Evolutionary conservation across 2,797 vertebrate species (phyloP), one percentile per base, ranked within the genome.

Genomic region (Cheirogaleus major): DNA sequence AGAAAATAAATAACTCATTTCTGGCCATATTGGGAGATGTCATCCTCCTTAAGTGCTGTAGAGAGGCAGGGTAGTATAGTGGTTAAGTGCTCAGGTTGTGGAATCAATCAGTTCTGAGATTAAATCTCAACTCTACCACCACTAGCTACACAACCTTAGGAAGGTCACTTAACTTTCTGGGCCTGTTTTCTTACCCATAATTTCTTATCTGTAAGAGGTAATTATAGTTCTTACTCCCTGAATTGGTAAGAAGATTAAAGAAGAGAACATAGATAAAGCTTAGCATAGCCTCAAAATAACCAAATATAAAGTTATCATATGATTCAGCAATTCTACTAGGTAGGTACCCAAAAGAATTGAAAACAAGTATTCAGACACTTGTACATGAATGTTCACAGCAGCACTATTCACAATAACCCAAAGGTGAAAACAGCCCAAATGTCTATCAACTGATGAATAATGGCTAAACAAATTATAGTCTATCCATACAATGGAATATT

Each of bases 121-220:
- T 91, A 61, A 82, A 86, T 75, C 22, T 38, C 27, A 97, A 57
- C 43, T 92, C 52, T 57, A 80, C 38, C 86, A 78, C 5, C 38
- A 65, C 23, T 76, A 89, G 20, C 23, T 87, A 30, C n/a, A 32
- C 48, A 59, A 88, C 22, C 27, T 93, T 72, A 78, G 20, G 22
- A 83, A 88, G 93, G 61, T 50, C 25, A 85, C 65, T 72, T 80
- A 89, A 84, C 23, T 88, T 93, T 78, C 38, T 48, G 25, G n/a
- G 15, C n/a, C 43, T 93, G 35, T 91, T 91, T 91, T 88, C 84
- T 96, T 82, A 63, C 73, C 78, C 79, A 38, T 57, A 92, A 73
- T 61, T 89, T 96, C 57, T 86, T 72, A 81, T 70, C 72, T 94
- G 15, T 88, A 92, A 93, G 59, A 87, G 15, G 41, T 67, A 69